Percentiles rank a stretch among this genome's conserved stretches.
These are phyloP conservation scores for Halcyon senegalensis DNA, from an alignment of 2,113 vertebrate genomes.

Conservation along the genomic window DNA sequence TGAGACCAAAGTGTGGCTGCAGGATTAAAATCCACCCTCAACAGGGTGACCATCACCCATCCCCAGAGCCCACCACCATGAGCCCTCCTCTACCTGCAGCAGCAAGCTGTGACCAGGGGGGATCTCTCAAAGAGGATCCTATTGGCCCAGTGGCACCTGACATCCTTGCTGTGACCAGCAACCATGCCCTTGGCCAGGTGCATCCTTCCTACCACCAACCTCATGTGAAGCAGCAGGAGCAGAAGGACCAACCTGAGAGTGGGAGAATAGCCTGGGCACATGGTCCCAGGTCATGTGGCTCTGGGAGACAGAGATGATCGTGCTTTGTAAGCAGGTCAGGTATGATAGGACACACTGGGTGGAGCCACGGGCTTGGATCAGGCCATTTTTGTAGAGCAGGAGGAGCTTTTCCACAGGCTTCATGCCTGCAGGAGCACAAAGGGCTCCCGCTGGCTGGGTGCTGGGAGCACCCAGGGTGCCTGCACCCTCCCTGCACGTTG, in stretches of 20 bases:
- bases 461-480: neutral
- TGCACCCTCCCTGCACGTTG: neutral
- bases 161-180: fast-evolving
- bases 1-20: neutral
- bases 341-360: fast-evolving
- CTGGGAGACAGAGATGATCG: too few relatives aligned
- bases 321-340: neutral
- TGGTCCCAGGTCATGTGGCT: neutral
- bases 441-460: neutral
- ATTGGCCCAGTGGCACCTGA: fast-evolving
- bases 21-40: neutral
- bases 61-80: neutral
- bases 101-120: fast-evolving
- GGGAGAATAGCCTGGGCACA: neutral
- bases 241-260: neutral
- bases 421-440: neutral
- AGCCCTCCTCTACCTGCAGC: neutral
- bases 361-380: neutral
- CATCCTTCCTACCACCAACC: neutral
- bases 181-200: fast-evolving
- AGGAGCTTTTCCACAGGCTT: neutral
- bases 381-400: neutral
- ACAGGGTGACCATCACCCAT: neutral
- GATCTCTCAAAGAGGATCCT: neutral
- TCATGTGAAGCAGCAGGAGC: too few relatives aligned